These are phyloP conservation scores for Papilio demoleus DNA, from an alignment of 2,888 invertebrate species.

Conservation along the genomic window DNA sequence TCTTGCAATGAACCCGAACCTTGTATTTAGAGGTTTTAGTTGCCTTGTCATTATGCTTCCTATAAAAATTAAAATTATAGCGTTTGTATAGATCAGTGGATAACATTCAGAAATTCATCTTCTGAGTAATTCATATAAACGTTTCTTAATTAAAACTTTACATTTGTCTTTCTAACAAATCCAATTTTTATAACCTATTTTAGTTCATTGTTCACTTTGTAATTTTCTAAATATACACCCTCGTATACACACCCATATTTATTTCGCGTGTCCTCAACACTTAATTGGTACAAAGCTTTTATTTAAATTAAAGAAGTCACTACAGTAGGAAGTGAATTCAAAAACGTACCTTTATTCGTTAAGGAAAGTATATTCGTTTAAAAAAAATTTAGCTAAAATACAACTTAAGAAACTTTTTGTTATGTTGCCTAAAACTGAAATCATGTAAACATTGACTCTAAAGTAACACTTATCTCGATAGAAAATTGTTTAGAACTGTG, in stretches of 20 bases:
- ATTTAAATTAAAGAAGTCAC: not conserved
- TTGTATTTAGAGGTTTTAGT: conserved; percentile 12
- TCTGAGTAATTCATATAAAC: no score
- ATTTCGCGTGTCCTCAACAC: conserved; percentile 1
- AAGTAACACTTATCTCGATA: conserved; percentile 26
- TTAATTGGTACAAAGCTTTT: conserved; percentile 1
- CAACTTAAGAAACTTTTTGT: not conserved
- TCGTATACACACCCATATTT: conserved; percentile 2
- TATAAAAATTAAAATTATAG: not conserved
- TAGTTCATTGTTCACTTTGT: not conserved
- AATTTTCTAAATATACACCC: not conserved
- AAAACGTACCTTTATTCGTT: not conserved
- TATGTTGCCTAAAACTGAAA: not conserved
- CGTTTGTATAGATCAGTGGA: no score
- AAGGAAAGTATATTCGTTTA: no score
- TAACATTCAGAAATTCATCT: no score
- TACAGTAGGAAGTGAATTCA: not conserved
- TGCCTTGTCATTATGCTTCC: not conserved
- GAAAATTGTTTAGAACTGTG: conserved; percentile 30
- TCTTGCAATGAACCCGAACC: conserved; percentile 17
- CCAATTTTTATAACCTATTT: not conserved
- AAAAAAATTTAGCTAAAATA: no score
- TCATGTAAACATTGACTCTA: not conserved
- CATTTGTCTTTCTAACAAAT: not conserved
- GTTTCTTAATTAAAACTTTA: not conserved